Percentiles rank a stretch among this genome's conserved stretches.
phyloP scores from a whole-genome alignment of 2,113 vertebrate genomes.

The Cottus gobio region DNA sequence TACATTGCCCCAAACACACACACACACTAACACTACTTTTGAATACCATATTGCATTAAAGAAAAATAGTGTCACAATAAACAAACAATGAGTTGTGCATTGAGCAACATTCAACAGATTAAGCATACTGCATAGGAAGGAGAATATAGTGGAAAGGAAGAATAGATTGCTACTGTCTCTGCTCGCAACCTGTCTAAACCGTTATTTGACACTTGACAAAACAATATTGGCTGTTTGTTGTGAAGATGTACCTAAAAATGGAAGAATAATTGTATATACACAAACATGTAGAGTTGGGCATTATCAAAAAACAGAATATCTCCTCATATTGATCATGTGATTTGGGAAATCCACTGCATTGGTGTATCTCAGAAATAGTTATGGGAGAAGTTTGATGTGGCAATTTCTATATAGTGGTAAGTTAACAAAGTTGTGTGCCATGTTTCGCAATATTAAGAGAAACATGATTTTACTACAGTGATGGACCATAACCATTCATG shows the following conservation, averaged over 20 bases:
- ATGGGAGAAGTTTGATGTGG: background rate
- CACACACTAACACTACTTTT: conserved; percentile 2
- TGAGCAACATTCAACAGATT: background rate
- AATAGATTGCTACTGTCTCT: conserved; percentile 19
- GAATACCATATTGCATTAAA: conserved; percentile 15
- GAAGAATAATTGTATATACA: background rate
- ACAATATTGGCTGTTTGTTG: conserved; percentile 7
- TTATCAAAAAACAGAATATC: background rate
- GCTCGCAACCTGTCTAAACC: background rate
- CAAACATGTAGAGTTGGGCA: background rate
- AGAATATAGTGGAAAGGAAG: background rate
- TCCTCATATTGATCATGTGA: background rate
- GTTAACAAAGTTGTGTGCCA: background rate
- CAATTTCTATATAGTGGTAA: background rate
- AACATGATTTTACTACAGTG: conserved; percentile 1
- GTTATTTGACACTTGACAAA: conserved; percentile 38
- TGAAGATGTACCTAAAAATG: conserved; percentile 11
- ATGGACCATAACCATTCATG: background rate
- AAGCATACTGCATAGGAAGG: conserved; percentile 9
- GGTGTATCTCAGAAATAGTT: background rate
- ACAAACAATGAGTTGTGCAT: conserved; percentile 39
- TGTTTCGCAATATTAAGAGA: conserved; percentile 7
- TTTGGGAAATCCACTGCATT: background rate
- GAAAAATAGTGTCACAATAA: conserved; percentile 20
- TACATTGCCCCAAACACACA: background rate